These are phyloP conservation scores for Cassiopea andromeda DNA, from an alignment of 30 jellyfish, hydroid and myxozoan species.

Conservation along the genomic window DNA sequence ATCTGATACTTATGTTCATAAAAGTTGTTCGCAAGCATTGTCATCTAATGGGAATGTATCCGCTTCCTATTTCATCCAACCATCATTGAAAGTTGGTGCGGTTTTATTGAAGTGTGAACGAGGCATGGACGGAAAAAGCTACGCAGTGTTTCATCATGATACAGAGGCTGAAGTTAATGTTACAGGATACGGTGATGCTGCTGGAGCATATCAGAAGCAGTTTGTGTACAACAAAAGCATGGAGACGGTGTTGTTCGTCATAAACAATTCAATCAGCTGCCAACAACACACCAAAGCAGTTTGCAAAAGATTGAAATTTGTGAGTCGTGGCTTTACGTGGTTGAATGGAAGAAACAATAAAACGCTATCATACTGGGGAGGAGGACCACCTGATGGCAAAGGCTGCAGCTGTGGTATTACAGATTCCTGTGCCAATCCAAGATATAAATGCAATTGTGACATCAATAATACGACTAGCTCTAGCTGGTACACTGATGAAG, in stretches of 20 bases:
- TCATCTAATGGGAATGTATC: background rate
- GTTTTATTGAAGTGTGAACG: conserved; percentile 2
- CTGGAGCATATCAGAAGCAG: conserved; percentile 1
- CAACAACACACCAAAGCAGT: conserved; percentile 10
- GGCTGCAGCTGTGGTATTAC: conserved; percentile 32
- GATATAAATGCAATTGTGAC: conserved; percentile 23
- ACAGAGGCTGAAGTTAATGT: conserved; percentile 16
- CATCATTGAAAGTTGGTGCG: conserved; percentile 16
- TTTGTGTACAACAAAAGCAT: background rate
- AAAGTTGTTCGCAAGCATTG: conserved; percentile 14
- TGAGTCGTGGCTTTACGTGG: conserved; percentile 23
- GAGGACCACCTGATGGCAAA: conserved; percentile 24
- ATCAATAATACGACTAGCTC: background rate
- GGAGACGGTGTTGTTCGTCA: background rate
- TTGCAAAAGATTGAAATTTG: conserved; percentile 35
- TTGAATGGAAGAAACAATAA: conserved; percentile 21
- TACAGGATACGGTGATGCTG: background rate
- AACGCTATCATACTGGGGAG: conserved; percentile 35
- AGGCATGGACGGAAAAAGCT: background rate
- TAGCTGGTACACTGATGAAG: conserved; percentile 7
- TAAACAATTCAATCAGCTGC: conserved; percentile 22
- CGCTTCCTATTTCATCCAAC: background rate
- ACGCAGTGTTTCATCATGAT: conserved; percentile 37
- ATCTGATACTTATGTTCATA: conserved; percentile 9
- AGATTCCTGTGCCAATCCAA: background rate